Conservation (phyloP, 2,888 invertebrate species). For the Salticus scenicus region DNA sequence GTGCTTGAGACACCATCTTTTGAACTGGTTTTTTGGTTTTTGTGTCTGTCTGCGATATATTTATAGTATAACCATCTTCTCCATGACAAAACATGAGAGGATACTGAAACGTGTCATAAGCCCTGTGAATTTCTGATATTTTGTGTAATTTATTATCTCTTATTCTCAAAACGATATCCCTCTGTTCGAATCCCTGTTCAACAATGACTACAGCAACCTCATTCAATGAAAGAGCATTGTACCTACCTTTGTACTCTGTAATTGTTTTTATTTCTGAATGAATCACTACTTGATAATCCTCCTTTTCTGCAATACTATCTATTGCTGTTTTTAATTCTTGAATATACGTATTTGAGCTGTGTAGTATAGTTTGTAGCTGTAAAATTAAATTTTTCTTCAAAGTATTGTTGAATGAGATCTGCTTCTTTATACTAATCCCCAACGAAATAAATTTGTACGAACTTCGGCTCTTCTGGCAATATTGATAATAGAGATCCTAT, state of each 20-base stretch:
- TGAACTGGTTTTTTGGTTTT: neutral
- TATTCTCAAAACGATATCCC: neutral
- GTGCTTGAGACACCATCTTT: neutral
- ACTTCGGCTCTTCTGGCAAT: neutral
- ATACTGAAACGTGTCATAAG: neutral
- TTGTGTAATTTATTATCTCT: neutral
- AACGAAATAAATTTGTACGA: neutral
- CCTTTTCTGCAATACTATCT: no score
- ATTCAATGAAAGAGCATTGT: neutral
- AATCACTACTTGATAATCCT: neutral
- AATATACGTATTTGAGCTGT: no score
- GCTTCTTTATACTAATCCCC: neutral
- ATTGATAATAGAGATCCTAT: neutral
- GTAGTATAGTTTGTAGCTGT: no score
- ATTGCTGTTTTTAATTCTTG: no score
- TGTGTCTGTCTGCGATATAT: neutral
- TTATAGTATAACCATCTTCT: constrained; percentile 7
- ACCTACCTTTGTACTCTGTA: neutral
- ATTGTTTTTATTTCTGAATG: neutral
- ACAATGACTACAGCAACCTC: neutral
- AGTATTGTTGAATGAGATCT: no score
- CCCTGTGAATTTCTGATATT: neutral
- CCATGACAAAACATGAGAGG: neutral
- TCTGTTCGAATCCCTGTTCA: neutral
- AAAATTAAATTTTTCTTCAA: no score